Conservation (phyloP, 2,888 invertebrate genomes). For the Stictocephala bisonia region DNA sequence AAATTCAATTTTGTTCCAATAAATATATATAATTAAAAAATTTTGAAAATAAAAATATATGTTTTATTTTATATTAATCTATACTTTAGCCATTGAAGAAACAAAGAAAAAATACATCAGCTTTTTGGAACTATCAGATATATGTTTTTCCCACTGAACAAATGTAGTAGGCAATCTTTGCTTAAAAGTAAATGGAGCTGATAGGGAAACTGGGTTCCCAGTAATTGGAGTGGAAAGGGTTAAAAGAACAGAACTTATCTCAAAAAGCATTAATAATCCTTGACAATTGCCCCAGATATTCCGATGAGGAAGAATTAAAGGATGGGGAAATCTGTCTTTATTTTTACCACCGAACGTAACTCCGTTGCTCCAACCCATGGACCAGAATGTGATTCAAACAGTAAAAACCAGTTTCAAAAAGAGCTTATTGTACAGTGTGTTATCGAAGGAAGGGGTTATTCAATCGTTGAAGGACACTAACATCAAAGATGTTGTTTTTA, state of each 20-base stretch:
- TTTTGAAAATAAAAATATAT: no score
- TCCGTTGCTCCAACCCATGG: conserved; percentile 40
- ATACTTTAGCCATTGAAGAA: no score
- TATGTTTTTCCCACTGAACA: no score
- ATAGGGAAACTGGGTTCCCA: no score
- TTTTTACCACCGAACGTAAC: conserved; percentile 40
- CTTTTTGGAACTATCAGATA: no score
- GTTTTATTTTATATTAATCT: no score
- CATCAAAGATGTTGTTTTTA: conserved; percentile 43
- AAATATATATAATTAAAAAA: no score
- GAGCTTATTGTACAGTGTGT: conserved; percentile 30
- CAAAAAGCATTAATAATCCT: conserved; percentile 38
- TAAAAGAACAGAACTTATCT: background rate
- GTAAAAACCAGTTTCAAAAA: conserved; percentile 44
- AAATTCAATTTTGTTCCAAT: no score
- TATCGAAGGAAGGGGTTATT: conserved; percentile 38
- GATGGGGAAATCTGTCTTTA: background rate
- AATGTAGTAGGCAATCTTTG: no score
- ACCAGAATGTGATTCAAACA: conserved; percentile 39
- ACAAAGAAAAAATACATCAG: no score
- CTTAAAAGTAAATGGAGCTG: no score
- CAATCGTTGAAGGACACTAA: conserved; percentile 40
- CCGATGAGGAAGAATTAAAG: conserved; percentile 30
- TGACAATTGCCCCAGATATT: conserved; percentile 36
- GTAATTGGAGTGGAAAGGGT: no score